Evolutionary conservation across 2,113 vertebrate genomes (phyloP).

Genomic region (Ammodytes dubius): DNA sequence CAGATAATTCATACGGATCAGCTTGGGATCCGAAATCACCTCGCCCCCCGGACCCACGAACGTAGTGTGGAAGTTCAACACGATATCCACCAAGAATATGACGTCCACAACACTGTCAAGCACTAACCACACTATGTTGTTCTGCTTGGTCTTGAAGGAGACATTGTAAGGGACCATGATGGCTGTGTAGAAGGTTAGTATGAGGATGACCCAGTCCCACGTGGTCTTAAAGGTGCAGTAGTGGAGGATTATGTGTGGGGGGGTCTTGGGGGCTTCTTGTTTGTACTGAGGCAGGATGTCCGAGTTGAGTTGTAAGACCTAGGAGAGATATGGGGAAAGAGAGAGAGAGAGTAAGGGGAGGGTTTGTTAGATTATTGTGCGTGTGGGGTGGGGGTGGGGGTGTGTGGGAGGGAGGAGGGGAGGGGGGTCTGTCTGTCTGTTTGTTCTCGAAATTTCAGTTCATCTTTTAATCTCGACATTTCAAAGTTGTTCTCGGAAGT

Average conservation of each 20-base stretch:
- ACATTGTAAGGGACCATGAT: conserved; percentile 99
- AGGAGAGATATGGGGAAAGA: background rate
- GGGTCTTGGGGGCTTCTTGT: conserved; percentile 98
- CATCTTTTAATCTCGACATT: too few species aligned
- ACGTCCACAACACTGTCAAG: conserved; percentile 98
- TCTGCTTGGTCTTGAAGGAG: conserved; percentile 98
- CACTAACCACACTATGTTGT: conserved; percentile 97
- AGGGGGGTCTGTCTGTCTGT: too few species aligned
- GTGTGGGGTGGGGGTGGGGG: too few species aligned
- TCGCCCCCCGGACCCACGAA: conserved; percentile 98
- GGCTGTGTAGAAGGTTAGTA: conserved; percentile 98
- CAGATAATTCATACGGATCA: conserved; percentile 98
- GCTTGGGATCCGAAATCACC: conserved; percentile 97
- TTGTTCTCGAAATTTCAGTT: too few species aligned
- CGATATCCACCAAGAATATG: conserved; percentile 97
- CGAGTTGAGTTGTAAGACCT: conserved; percentile 97
- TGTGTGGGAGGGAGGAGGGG: too few species aligned
- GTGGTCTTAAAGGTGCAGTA: conserved; percentile 99
- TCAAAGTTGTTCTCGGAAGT: too few species aligned
- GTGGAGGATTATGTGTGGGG: conserved; percentile 97
- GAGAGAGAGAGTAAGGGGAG: background rate
- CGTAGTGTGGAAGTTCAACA: conserved; percentile 98
- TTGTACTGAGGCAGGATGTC: conserved; percentile 99
- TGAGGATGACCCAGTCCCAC: conserved; percentile 99
- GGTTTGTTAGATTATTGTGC: too few species aligned